Conservation (phyloP, 2,888 invertebrate genomes). For the Drosophila nr. medialis region DNA sequence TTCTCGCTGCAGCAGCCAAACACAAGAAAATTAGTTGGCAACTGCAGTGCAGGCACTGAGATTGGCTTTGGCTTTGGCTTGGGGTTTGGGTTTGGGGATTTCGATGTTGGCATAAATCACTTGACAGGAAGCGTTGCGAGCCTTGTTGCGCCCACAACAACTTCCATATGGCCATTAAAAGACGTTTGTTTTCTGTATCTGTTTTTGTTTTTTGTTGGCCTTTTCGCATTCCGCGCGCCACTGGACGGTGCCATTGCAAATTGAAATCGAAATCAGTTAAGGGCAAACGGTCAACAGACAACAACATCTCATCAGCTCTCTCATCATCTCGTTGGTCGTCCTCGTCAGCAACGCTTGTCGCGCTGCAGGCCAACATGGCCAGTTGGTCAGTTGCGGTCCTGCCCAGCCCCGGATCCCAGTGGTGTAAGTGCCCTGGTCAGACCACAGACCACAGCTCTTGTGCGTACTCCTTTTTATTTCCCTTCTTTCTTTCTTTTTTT, state of each 20-base stretch:
- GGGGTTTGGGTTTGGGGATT: constrained; percentile 19
- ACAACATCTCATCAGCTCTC: constrained; percentile 47
- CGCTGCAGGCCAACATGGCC: constrained; percentile 40
- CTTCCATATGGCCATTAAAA: constrained; percentile 78
- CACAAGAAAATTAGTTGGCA: constrained; percentile 76
- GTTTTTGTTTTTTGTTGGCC: constrained; percentile 7
- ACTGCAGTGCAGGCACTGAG: constrained; percentile 30
- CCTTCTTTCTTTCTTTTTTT: constrained; percentile 3
- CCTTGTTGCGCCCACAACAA: constrained; percentile 77
- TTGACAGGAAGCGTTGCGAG: constrained; percentile 80
- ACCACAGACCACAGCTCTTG: constrained; percentile 67
- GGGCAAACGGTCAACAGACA: constrained; percentile 23
- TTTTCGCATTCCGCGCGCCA: constrained; percentile 38
- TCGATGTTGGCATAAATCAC: constrained; percentile 76
- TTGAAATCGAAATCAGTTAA: constrained; percentile 80
- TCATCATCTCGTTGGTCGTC: constrained; percentile 35
- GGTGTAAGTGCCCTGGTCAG: constrained; percentile 73
- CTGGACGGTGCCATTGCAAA: constrained; percentile 59
- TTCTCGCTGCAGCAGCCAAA: constrained; percentile 57
- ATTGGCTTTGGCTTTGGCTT: constrained; percentile 19
- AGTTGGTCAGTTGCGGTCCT: constrained; percentile 9
- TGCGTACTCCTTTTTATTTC: constrained; percentile 39
- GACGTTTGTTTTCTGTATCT: constrained; percentile 70
- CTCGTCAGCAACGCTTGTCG: constrained; percentile 27
- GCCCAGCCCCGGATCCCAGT: constrained; percentile 34